phyloP scores from a whole-genome alignment of 2,113 vertebrate species.

The Syngnathus scovelli region DNA sequence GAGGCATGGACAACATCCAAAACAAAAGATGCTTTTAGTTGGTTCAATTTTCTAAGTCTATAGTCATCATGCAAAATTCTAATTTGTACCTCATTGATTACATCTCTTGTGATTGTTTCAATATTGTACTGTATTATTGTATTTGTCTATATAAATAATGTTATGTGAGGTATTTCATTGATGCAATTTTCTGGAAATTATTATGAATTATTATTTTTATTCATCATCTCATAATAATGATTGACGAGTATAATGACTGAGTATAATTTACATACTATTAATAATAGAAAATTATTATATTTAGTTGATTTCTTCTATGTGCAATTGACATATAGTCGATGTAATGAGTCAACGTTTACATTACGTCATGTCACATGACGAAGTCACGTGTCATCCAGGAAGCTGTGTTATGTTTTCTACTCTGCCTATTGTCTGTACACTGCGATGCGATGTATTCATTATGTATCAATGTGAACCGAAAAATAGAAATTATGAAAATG shows the following conservation, averaged over 20 bases:
- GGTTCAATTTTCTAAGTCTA: neutral
- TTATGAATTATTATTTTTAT: neutral
- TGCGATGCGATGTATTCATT: neutral
- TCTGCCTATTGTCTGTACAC: conserved; percentile 8
- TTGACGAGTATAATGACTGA: no score
- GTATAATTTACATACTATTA: no score
- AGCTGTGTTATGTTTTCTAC: conserved; percentile 34
- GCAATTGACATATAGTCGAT: no score
- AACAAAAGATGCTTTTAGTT: neutral
- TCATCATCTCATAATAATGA: no score
- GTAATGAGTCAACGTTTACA: neutral
- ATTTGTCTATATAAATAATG: neutral
- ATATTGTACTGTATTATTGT: neutral
- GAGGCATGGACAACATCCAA: neutral
- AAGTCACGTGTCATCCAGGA: conserved; percentile 46
- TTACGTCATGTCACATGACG: conserved; percentile 32
- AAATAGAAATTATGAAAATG: neutral
- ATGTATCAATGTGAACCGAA: fast-evolving
- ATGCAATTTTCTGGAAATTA: neutral
- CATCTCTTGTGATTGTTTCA: neutral
- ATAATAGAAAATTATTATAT: no score
- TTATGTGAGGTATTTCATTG: neutral
- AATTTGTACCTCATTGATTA: neutral
- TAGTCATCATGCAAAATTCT: neutral
- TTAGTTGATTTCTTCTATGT: neutral